Evolutionary conservation across 1,140 invertebrate species (phyloP).

Genomic region (Solenopsis fugax): DNA sequence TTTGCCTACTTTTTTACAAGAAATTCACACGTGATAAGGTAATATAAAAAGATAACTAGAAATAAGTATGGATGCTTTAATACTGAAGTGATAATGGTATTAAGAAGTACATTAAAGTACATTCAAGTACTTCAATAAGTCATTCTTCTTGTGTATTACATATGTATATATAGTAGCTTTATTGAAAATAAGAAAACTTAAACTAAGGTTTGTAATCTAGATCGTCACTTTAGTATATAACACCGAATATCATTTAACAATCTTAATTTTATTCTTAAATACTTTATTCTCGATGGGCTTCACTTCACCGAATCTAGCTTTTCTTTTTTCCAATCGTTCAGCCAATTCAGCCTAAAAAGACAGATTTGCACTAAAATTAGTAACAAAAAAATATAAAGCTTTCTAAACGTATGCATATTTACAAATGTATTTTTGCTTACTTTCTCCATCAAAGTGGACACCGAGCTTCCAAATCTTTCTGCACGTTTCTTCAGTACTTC

Average conservation of each 20-base stretch:
- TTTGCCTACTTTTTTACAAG: conserved; percentile 19
- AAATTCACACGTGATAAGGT: not conserved
- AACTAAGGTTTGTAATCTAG: conserved; percentile 77
- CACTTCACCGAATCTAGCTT: conserved; percentile 89
- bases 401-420: not conserved
- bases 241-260: conserved; percentile 86
- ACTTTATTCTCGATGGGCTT: conserved; percentile 80
- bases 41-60: conserved; percentile 10
- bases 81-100: not conserved
- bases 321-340: conserved; percentile 90
- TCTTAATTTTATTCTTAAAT: conserved; percentile 84
- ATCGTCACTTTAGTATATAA: conserved; percentile 81
- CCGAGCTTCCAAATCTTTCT: conserved; percentile 91
- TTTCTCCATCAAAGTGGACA: conserved; percentile 90
- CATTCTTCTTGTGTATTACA: conserved; percentile 3
- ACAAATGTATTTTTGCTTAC: conserved; percentile 76
- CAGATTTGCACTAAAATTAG: conserved; percentile 9
- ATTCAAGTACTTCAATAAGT: conserved; percentile 39
- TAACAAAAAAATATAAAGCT: not conserved
- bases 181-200: conserved; percentile 73
- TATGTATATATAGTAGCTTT: conserved; percentile 38
- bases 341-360: conserved; percentile 86
- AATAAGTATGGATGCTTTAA: conserved; percentile 12
- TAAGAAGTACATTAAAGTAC: conserved; percentile 7
- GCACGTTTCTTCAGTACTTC: conserved; percentile 92